Conservation (phyloP, 2,113 vertebrate species). For the Formicarius rufipectus region DNA sequence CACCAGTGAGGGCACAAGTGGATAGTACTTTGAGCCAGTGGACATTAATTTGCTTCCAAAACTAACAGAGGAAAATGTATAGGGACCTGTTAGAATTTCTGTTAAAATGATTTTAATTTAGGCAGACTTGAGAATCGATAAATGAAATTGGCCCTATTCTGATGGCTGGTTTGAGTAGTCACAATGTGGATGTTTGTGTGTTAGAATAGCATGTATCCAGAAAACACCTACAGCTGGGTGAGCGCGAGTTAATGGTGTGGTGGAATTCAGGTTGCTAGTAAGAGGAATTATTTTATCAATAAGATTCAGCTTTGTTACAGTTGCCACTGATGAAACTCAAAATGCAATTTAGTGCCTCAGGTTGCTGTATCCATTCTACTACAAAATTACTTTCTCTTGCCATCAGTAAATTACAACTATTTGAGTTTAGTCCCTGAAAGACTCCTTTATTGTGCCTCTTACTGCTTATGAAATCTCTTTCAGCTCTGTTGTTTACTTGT, state of each 20-base stretch:
- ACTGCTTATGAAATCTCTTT: neutral
- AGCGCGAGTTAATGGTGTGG: neutral
- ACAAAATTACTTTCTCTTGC: neutral
- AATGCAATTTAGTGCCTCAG: neutral
- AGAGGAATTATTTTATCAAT: neutral
- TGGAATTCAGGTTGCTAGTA: neutral
- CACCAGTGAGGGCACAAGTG: slow-evolving; percentile 43
- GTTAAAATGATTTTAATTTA: slow-evolving; percentile 65
- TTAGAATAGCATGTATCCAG: neutral
- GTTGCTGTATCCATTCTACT: neutral
- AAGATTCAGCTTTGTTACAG: neutral
- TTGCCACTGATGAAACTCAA: neutral
- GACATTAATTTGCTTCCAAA: slow-evolving; percentile 67
- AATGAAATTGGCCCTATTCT: neutral
- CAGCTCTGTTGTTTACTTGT: neutral
- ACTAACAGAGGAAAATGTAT: neutral
- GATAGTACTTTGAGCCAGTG: slow-evolving; percentile 23
- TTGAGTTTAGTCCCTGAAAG: neutral
- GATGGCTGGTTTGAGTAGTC: neutral
- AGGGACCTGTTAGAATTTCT: slow-evolving; percentile 10
- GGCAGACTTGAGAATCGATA: neutral
- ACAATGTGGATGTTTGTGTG: neutral
- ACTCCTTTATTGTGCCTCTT: neutral
- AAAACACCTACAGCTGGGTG: neutral
- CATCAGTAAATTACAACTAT: neutral